phyloP scores from a whole-genome alignment of 1,140 invertebrate genomes.

The Mycetomoellerius zeteki region DNA sequence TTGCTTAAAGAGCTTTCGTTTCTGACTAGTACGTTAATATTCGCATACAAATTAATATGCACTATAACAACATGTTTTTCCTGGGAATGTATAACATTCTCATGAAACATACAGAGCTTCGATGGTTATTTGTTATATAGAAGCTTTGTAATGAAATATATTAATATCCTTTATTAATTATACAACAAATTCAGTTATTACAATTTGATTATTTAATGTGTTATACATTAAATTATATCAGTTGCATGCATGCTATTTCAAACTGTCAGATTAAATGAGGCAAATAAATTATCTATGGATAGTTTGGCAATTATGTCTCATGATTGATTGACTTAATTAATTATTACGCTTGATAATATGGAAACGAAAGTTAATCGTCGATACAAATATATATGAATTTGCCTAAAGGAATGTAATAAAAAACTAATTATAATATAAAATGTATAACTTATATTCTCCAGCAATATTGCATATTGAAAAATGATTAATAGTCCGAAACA shows the following conservation, averaged over 20 bases:
- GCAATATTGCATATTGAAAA: too few species aligned
- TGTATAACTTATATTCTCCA: background rate
- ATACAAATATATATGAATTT: constrained; percentile 7
- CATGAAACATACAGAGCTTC: constrained; percentile 3
- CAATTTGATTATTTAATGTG: constrained; percentile 51
- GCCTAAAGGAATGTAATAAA: background rate
- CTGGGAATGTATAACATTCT: background rate
- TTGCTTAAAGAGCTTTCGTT: constrained; percentile 15
- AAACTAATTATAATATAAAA: constrained; percentile 16
- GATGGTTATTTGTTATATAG: background rate
- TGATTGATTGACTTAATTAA: constrained; percentile 54
- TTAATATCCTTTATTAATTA: constrained; percentile 48
- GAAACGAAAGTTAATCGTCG: constrained; percentile 47
- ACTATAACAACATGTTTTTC: background rate
- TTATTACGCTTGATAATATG: constrained; percentile 7
- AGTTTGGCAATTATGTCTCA: constrained; percentile 30
- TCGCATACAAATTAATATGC: background rate
- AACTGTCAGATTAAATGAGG: constrained; percentile 47
- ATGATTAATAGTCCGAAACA: background rate
- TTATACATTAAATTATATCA: constrained; percentile 49
- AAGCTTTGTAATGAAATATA: constrained; percentile 6
- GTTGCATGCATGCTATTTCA: constrained; percentile 17
- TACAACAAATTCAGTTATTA: constrained; percentile 38
- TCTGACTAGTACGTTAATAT: background rate
- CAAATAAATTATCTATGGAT: constrained; percentile 52